These are phyloP conservation scores for Hydractinia symbiolongicarpus DNA, from an alignment of 30 jellyfish, hydroid and myxozoan species.

Conservation along the genomic window DNA sequence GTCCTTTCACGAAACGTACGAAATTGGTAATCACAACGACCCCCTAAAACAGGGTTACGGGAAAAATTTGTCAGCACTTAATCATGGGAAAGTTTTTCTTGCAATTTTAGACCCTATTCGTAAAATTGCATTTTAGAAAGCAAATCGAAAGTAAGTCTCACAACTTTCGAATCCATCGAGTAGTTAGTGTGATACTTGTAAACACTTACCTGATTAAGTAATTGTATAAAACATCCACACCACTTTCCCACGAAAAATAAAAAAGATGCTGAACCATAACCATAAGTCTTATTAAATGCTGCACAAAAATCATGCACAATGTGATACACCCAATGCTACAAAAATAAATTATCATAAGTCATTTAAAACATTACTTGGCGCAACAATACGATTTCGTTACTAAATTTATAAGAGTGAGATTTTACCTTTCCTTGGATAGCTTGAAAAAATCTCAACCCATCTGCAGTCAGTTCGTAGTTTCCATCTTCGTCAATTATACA, in stretches of 20 bases:
- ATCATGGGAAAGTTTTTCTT: no score
- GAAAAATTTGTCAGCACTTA: no score
- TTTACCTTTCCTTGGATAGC: background rate
- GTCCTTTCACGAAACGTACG: no score
- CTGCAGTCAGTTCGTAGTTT: background rate
- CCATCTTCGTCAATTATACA: constrained; percentile 5
- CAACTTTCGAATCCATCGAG: background rate
- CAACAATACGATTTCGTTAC: no score
- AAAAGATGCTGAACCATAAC: background rate
- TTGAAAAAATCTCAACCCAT: constrained; percentile 10
- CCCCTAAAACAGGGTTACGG: no score
- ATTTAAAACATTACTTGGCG: no score
- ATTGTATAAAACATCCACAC: constrained; percentile 2
- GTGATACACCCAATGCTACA: background rate
- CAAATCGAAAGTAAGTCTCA: no score
- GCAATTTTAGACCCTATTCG: no score
- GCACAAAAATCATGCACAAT: background rate
- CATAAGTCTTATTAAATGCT: background rate
- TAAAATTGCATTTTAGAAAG: no score
- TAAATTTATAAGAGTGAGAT: background rate
- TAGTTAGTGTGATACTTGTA: background rate
- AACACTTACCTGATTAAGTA: background rate
- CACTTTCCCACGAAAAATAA: background rate
- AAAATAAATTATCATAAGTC: background rate
- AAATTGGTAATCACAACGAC: no score